Evolutionary conservation across 2,797 vertebrate genomes (phyloP), one percentile per base, ranked within the genome.

Genomic region (Linurgus olivaceus): DNA sequence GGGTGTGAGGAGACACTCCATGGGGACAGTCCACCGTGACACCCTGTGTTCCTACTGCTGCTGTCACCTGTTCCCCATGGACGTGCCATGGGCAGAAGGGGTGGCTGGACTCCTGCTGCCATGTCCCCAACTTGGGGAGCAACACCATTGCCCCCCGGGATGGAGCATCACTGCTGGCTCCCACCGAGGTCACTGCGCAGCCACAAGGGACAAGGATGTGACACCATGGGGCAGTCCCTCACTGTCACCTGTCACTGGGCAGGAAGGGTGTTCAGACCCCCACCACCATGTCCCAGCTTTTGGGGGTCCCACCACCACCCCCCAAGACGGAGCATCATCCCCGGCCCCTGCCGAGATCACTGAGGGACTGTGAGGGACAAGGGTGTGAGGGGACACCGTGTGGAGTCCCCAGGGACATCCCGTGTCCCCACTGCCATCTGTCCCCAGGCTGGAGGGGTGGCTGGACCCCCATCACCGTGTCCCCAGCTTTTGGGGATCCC

Each of bases 271-370:
- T 33, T 29, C 47, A 14, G 47, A 47, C 7, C 63, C n/a, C 33
- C 47, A 12, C 11, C 28, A 29, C 16, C 38, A 16, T 17, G 19
- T 68, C 29, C 17, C 40, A 33, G 29, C 13, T 38, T 45, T 52
- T 31, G 42, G 73, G 35, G 54, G 48, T 61, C 25, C 31, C 33
- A 29, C 4, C 10, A 13, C 33, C 24, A 33, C 29, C 40, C 50
- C 50, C 26, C 50, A 63, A 50, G 50, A 78, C 48, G 19, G 84
- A 55, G 26, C 35, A 37, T 48, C 48, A 18, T 17, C 31, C 25
- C 57, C 8, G 15, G 31, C 7, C 18, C 40, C 44, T 16, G 20
- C 70, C 0, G 2, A 57, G 51, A 6, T 58, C 7, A 0, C 44
- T 21, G 59, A 16, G 59, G 58, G 42, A 35, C 70, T 18, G 37